These are phyloP conservation scores for Bradypodion ventrale DNA, from an alignment of 2,797 vertebrate genomes.

Conservation along the genomic window DNA sequence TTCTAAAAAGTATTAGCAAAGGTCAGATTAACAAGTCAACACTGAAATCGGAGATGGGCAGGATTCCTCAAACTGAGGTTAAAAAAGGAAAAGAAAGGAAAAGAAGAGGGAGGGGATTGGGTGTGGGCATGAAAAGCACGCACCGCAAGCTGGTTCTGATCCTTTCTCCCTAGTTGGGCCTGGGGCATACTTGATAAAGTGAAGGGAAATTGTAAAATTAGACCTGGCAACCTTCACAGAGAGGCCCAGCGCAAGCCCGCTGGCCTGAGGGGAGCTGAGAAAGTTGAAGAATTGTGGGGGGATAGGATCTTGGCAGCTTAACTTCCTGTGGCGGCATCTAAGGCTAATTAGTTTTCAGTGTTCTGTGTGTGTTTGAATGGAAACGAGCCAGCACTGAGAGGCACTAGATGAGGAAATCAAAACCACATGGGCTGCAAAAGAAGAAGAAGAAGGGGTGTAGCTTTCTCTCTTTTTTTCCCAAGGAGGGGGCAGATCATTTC, in stretches of 20 bases:
- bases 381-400: slow-evolving; percentile 78
- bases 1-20: slow-evolving; percentile 75
- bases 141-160: slow-evolving; percentile 68
- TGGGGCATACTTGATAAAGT: slow-evolving; percentile 76
- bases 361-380: slow-evolving; percentile 80
- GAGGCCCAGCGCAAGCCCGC: slow-evolving; percentile 75
- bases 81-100: slow-evolving; percentile 61
- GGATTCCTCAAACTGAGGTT: slow-evolving; percentile 68
- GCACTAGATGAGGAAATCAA: slow-evolving; percentile 81
- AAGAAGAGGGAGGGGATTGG: slow-evolving; percentile 63
- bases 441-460: slow-evolving; percentile 51
- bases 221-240: slow-evolving; percentile 85
- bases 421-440: slow-evolving; percentile 81
- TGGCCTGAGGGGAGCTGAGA: slow-evolving; percentile 78
- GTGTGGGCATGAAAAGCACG: slow-evolving; percentile 64
- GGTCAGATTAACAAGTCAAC: slow-evolving; percentile 80
- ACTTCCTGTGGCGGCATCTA: slow-evolving; percentile 85
- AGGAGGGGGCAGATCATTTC: slow-evolving; percentile 72
- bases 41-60: slow-evolving; percentile 73
- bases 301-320: slow-evolving; percentile 87
- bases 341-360: slow-evolving; percentile 85
- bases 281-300: slow-evolving; percentile 85
- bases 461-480: slow-evolving; percentile 73
- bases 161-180: slow-evolving; percentile 62
- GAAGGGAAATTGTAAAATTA: slow-evolving; percentile 86